Conservation (phyloP, 2,888 invertebrate genomes). For the Phalangium opilio region DNA sequence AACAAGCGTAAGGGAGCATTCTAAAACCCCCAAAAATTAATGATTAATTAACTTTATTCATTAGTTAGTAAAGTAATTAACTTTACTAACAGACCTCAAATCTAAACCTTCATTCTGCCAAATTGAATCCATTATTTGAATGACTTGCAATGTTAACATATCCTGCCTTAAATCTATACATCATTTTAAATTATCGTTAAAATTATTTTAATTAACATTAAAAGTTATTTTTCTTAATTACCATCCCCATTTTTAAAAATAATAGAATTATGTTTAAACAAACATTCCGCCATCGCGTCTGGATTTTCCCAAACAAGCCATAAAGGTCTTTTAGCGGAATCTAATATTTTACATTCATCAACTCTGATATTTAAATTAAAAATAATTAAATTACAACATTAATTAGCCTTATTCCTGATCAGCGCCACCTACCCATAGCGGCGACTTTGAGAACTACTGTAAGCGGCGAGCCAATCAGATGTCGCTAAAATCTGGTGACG, state of each 20-base stretch:
- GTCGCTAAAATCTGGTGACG: too few species aligned
- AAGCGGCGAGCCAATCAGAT: too few species aligned
- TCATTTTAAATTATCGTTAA: too few species aligned
- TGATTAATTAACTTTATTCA: too few species aligned
- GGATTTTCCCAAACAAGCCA: conserved; percentile 42
- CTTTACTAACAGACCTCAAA: conserved; percentile 34
- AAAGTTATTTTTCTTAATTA: too few species aligned
- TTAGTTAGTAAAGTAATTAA: too few species aligned
- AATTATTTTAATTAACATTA: too few species aligned
- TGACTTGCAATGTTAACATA: conserved; percentile 42
- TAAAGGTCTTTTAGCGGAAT: conserved; percentile 42
- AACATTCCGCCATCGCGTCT: conserved; percentile 35
- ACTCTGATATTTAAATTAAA: conserved; percentile 7
- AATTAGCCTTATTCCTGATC: too few species aligned
- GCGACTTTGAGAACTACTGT: too few species aligned
- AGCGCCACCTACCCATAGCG: too few species aligned
- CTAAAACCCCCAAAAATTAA: conserved; percentile 22
- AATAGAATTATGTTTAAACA: conserved; percentile 24
- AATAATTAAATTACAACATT: too few species aligned
- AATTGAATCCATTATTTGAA: conserved; percentile 40
- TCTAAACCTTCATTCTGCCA: conserved; percentile 39
- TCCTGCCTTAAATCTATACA: conserved; percentile 40
- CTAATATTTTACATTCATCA: conserved; percentile 38
- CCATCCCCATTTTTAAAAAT: conserved; percentile 47
- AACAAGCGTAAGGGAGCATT: conserved; percentile 41